Base-by-base conservation (phyloP, 35 echinoderm and acorn worm species). In the Diadema setosum region DNA sequence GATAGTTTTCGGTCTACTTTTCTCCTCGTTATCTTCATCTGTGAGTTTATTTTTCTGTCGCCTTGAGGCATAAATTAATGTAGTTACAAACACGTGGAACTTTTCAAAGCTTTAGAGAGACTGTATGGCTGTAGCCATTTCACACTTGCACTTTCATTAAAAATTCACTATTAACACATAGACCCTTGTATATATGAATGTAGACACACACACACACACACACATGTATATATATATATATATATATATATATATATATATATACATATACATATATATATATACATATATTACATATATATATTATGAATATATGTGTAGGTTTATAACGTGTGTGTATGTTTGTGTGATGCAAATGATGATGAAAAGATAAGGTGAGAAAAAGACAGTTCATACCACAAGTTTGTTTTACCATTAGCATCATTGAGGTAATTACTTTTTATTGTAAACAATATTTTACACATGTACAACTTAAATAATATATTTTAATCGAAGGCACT, bases 391-490 rank as follows among this genome's bases (percentile, higher is more conserved):
- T 11, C 48, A n/a, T 52, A n/a, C n/a, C n/a, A 52, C n/a, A 52
- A 11, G 48, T 52, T n/a, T 9, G n/a, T 78, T 73, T 78, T 78
- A 78, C 73, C 73, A 78, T 78, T 78, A 78, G 73, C 73, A 20
- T 78, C 73, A 78, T 15, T 78, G 73, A 78, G 73, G 73, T 78
- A 78, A 78, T 78, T 78, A 78, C 73, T 78, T 78, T 78, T 78
- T 78, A 78, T 78, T 78, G 73, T 78, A 78, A 78, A 78, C 73
- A 78, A 78, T 44, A 78, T 78, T 78, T 78, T 78, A 78, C 73
- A 78, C 73, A 78, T 78, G 73, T 78, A 78, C 73, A 78, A 78
- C 73, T 78, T 78, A 78, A 78, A 78, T 78, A 78, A 78, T 78
- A 78, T 78, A 78, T 78, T 78, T 78, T 26, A 78, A 39, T 78